A percentile compares a stretch with the other conserved stretches of the same genome.
These are phyloP conservation scores for Diplolepis rosae DNA, from an alignment of 2,888 invertebrate genomes.

Conservation along the genomic window DNA sequence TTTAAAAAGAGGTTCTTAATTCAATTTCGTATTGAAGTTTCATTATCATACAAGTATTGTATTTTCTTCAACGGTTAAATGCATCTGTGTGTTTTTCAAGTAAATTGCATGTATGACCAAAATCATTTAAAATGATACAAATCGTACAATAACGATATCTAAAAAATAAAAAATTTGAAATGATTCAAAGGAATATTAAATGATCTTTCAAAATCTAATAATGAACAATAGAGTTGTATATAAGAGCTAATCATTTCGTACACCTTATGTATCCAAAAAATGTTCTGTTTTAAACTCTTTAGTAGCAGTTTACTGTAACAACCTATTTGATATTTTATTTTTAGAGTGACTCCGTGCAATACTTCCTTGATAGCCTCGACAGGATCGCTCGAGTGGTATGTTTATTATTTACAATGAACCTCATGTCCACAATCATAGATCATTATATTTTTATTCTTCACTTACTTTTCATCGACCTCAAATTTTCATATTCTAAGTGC, in stretches of 20 bases:
- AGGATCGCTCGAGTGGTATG: constrained; percentile 84
- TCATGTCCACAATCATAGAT: too few relatives aligned
- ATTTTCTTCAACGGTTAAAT: too few relatives aligned
- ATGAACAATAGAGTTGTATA: not conserved
- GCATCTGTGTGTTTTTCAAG: not conserved
- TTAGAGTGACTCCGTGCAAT: constrained; percentile 97
- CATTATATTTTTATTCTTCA: not conserved
- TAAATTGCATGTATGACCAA: not conserved
- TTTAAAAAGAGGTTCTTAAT: too few relatives aligned
- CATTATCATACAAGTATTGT: too few relatives aligned
- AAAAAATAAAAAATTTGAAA: not conserved
- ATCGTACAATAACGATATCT: not conserved
- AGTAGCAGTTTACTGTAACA: not conserved
- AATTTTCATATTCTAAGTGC: too few relatives aligned
- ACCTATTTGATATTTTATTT: constrained; percentile 69
- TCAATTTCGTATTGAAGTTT: too few relatives aligned
- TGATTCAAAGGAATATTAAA: not conserved
- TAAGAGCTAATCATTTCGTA: not conserved
- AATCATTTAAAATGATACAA: not conserved
- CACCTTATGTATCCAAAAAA: not conserved
- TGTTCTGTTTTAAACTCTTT: not conserved
- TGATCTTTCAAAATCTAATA: not conserved
- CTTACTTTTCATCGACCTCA: too few relatives aligned
- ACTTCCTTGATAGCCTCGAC: constrained; percentile 95
- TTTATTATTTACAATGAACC: constrained; percentile 27